Evolutionary conservation across 1,140 invertebrate genomes (phyloP).

Genomic region (Bombus turneri): DNA sequence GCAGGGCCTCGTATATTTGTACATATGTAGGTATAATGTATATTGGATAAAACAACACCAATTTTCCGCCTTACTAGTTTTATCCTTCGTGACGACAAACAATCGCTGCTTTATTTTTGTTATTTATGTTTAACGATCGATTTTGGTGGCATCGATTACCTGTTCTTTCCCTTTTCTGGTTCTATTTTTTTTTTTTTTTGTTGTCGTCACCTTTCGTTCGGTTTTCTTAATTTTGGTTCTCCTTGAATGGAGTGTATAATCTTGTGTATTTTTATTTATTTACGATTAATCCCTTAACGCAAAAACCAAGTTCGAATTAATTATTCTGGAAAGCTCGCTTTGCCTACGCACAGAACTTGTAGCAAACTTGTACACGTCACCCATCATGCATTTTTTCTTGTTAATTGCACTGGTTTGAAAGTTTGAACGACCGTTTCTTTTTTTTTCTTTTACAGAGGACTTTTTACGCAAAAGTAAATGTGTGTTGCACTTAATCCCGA

Average conservation of each 20-base stretch:
- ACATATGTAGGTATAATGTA: not conserved
- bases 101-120: not conserved
- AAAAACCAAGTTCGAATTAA: slow-evolving; percentile 7
- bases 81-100: not conserved
- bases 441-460: slow-evolving; percentile 28
- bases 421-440: slow-evolving; percentile 41
- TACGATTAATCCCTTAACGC: slow-evolving; percentile 4
- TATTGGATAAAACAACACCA: not conserved
- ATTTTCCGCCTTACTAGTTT: not conserved
- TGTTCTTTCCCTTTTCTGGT: not conserved
- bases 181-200: not conserved
- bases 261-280: not conserved
- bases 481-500: slow-evolving; percentile 53
- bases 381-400: slow-evolving; percentile 53
- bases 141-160: no score
- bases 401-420: slow-evolving; percentile 65
- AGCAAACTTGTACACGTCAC: slow-evolving; percentile 53
- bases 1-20: not conserved
- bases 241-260: not conserved
- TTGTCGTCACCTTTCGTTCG: not conserved
- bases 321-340: slow-evolving; percentile 57
- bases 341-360: slow-evolving; percentile 65
- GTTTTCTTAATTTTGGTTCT: not conserved
- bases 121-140: not conserved
- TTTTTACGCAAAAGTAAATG: slow-evolving; percentile 42